Evolutionary conservation across 2,888 invertebrate species (phyloP).

Genomic region (Bombylius discolor): DNA sequence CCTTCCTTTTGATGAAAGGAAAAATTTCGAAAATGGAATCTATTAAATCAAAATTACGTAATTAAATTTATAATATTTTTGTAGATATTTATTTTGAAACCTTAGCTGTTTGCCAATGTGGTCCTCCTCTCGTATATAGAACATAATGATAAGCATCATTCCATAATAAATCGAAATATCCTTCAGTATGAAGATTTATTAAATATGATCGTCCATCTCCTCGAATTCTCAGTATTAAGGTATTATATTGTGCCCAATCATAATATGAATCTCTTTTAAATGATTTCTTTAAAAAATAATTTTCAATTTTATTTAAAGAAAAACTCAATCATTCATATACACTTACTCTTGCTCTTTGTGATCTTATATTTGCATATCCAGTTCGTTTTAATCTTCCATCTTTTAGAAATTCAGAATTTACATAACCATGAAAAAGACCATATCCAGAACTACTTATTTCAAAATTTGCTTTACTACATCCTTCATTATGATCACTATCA

Average conservation of each 20-base stretch:
- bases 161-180: slow-evolving; percentile 74
- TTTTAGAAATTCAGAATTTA: slow-evolving; percentile 57
- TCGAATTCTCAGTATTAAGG: slow-evolving; percentile 59
- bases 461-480: slow-evolving; percentile 56
- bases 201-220: slow-evolving; percentile 91
- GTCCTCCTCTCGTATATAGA: slow-evolving; percentile 89
- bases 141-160: slow-evolving; percentile 77
- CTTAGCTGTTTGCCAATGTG: slow-evolving; percentile 91
- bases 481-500: slow-evolving; percentile 72
- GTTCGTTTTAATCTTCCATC: slow-evolving; percentile 66
- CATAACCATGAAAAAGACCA: slow-evolving; percentile 57
- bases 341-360: slow-evolving; percentile 50
- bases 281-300: slow-evolving; percentile 50
- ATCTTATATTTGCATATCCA: slow-evolving; percentile 72
- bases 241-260: slow-evolving; percentile 69
- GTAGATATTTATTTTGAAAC: slow-evolving; percentile 23
- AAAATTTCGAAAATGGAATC: slow-evolving; percentile 93
- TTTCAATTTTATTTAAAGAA: background rate
- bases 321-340: background rate
- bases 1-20: slow-evolving; percentile 66
- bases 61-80: no score
- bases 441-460: slow-evolving; percentile 53
- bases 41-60: slow-evolving; percentile 35
- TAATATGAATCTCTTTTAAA: slow-evolving; percentile 57
- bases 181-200: slow-evolving; percentile 62